phyloP scores from a whole-genome alignment of 2,888 invertebrate species.

The Ennomos quercinarius region DNA sequence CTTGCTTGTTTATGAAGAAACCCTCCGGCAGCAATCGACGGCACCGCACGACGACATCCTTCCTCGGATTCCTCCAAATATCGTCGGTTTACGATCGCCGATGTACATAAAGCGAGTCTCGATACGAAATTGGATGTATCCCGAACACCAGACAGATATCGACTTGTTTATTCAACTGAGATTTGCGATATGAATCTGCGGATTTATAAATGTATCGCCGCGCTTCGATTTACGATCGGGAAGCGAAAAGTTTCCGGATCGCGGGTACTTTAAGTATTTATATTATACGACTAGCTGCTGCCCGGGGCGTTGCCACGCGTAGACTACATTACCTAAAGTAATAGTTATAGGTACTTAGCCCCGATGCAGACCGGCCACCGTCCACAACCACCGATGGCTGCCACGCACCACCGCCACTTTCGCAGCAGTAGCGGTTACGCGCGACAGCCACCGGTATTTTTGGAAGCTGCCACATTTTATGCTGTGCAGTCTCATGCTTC shows the following conservation, averaged over 20 bases:
- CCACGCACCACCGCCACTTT: too few relatives aligned
- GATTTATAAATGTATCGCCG: constrained; percentile 31
- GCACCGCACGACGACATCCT: background rate
- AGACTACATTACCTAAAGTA: too few relatives aligned
- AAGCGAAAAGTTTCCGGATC: constrained; percentile 22
- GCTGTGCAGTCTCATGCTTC: too few relatives aligned
- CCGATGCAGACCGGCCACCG: too few relatives aligned
- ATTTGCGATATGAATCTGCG: constrained; percentile 28
- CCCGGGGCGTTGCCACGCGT: too few relatives aligned
- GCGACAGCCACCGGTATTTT: too few relatives aligned
- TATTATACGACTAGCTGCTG: too few relatives aligned
- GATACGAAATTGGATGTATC: constrained; percentile 15
- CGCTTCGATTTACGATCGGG: constrained; percentile 21
- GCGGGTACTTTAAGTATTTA: background rate
- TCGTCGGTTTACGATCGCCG: constrained; percentile 4
- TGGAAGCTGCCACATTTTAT: too few relatives aligned
- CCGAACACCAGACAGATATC: constrained; percentile 16
- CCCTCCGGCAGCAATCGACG: background rate
- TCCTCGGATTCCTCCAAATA: background rate
- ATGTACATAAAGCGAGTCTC: constrained; percentile 11
- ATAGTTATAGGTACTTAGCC: too few relatives aligned
- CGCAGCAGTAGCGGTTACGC: too few relatives aligned
- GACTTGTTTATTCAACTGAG: constrained; percentile 30
- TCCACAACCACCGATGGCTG: too few relatives aligned
- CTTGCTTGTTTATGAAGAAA: constrained; percentile 3